phyloP scores from a whole-genome alignment of 2,113 vertebrate species.

The Perccottus glenii region DNA sequence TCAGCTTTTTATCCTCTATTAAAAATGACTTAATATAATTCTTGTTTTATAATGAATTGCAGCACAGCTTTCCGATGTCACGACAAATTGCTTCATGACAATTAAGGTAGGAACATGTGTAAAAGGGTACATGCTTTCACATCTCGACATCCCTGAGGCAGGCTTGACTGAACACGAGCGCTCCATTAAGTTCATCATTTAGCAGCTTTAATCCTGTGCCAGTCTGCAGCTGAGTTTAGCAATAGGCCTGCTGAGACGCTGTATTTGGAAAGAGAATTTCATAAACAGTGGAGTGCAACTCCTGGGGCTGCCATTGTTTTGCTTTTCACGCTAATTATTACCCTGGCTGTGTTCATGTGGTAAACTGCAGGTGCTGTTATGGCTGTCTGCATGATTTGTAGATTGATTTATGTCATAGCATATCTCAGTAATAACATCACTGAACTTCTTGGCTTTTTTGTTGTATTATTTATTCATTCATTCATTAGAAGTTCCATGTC shows the following conservation, averaged over 20 bases:
- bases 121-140: not conserved
- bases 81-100: too few species aligned
- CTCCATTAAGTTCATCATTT: slow-evolving; percentile 5
- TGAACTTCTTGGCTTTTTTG: not conserved
- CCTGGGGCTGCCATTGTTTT: slow-evolving; percentile 10
- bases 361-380: slow-evolving; percentile 10
- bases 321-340: slow-evolving; percentile 7
- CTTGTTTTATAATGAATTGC: too few species aligned
- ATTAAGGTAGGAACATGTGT: not conserved
- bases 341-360: slow-evolving; percentile 22
- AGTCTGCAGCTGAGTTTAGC: slow-evolving; percentile 6
- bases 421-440: slow-evolving; percentile 30
- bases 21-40: too few species aligned
- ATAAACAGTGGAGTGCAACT: slow-evolving; percentile 11
- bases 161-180: not conserved
- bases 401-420: slow-evolving; percentile 15
- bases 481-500: not conserved
- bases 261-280: slow-evolving; percentile 14
- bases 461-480: not conserved
- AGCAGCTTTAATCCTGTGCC: slow-evolving; percentile 14
- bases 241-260: not conserved
- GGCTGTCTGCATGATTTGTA: slow-evolving; percentile 41
- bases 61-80: too few species aligned
- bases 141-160: not conserved
- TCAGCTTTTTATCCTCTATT: too few species aligned